Conservation (phyloP, 1,140 invertebrate genomes). For the Fragariocoptes setiger region DNA sequence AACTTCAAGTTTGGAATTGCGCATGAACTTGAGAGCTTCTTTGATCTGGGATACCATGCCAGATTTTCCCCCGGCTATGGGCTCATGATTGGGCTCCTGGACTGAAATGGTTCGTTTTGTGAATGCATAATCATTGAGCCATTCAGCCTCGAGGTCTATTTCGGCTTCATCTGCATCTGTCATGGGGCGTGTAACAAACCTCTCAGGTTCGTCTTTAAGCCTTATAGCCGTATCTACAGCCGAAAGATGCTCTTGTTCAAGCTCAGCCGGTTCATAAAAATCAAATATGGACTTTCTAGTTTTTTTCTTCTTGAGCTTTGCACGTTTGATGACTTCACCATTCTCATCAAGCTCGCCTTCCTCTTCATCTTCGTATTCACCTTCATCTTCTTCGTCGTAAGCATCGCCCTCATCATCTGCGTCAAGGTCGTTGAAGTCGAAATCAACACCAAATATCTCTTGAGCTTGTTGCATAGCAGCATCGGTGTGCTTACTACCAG, state of each 20-base stretch:
- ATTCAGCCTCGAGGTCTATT: slow-evolving; percentile 70
- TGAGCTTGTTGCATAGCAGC: slow-evolving; percentile 83
- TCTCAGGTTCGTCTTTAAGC: slow-evolving; percentile 55
- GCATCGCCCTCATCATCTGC: slow-evolving; percentile 62
- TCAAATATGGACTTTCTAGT: slow-evolving; percentile 47
- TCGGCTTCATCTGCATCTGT: slow-evolving; percentile 44
- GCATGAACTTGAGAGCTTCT: slow-evolving; percentile 75
- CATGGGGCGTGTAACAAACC: slow-evolving; percentile 39
- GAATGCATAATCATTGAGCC: slow-evolving; percentile 88
- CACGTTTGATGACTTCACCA: slow-evolving; percentile 21
- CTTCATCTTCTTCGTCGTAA: slow-evolving; percentile 34
- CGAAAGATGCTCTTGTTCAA: slow-evolving; percentile 80
- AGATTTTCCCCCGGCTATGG: slow-evolving; percentile 13
- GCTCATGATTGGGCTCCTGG: slow-evolving; percentile 18
- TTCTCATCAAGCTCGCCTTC: slow-evolving; percentile 22
- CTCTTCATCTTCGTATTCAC: slow-evolving; percentile 35
- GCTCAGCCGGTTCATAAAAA: slow-evolving; percentile 82
- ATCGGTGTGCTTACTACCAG: slow-evolving; percentile 44
- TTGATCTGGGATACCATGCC: slow-evolving; percentile 52
- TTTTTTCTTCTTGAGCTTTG: slow-evolving; percentile 34
- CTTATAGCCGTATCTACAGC: slow-evolving; percentile 68
- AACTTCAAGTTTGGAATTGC: slow-evolving; percentile 58
- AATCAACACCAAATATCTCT: slow-evolving; percentile 95
- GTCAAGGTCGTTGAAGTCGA: slow-evolving; percentile 82
- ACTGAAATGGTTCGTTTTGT: slow-evolving; percentile 41